Conservation (phyloP, 2,797 vertebrate genomes). For the Todus mexicanus region DNA sequence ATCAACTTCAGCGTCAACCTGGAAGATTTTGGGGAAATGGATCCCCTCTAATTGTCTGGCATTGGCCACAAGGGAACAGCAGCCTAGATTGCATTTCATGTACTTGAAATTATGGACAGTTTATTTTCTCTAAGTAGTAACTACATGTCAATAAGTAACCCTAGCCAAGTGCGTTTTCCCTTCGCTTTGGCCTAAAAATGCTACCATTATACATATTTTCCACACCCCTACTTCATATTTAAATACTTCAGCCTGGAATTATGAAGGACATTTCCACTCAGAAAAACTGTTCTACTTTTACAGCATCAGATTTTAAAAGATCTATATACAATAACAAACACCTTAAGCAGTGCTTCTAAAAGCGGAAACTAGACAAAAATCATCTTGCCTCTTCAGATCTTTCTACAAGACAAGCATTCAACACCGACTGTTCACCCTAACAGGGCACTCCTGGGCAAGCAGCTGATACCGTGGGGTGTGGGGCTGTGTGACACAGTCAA, state of each 20-base stretch:
- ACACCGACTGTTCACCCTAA: not conserved
- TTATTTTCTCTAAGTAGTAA: not conserved
- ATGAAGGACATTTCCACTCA: not conserved
- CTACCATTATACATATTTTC: not conserved
- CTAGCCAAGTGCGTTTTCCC: not conserved
- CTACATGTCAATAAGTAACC: not conserved
- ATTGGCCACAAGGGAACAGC: not conserved
- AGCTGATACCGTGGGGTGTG: rapidly evolving
- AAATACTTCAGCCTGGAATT: not conserved
- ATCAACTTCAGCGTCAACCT: not conserved
- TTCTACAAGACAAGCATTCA: not conserved
- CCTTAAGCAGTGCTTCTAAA: not conserved
- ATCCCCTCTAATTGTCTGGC: not conserved
- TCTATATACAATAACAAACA: not conserved
- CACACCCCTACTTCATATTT: not conserved
- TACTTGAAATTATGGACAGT: not conserved
- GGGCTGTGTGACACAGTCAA: not conserved
- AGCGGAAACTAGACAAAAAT: not conserved
- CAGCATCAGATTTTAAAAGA: not conserved
- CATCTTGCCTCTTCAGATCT: not conserved
- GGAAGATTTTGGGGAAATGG: not conserved
- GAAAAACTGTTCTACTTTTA: not conserved
- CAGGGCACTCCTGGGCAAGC: not conserved
- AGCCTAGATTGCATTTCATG: not conserved
- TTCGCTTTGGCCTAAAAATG: not conserved